Evolutionary conservation across 2,797 vertebrate species (phyloP).

Genomic region (Capromys pilorides): DNA sequence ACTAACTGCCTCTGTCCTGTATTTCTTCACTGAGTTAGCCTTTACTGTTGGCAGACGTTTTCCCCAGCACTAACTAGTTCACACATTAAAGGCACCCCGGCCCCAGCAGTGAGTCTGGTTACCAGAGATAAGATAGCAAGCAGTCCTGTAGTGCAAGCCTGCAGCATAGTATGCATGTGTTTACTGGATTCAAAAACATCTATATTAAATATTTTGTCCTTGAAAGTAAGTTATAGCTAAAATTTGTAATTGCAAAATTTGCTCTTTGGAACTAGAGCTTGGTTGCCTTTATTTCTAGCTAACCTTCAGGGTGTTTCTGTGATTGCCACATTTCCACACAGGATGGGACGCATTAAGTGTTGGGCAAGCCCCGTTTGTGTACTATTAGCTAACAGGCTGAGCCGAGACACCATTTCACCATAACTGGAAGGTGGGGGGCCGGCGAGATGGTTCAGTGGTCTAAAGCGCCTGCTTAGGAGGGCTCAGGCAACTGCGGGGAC

Average conservation of each 20-base stretch:
- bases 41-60: conserved; percentile 3
- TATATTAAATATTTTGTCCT: neutral
- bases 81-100: neutral
- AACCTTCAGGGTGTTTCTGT: conserved; percentile 32
- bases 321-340: conserved; percentile 51
- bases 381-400: conserved; percentile 54
- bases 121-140: conserved; percentile 69
- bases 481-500: too few relatives aligned
- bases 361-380: conserved; percentile 67
- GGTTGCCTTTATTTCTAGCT: conserved; percentile 39
- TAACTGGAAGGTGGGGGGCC: neutral
- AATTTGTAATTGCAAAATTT: conserved; percentile 24
- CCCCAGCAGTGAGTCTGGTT: conserved; percentile 63
- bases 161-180: neutral
- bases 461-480: too few relatives aligned
- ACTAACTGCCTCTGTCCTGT: neutral
- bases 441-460: too few relatives aligned
- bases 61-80: neutral
- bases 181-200: conserved; percentile 18
- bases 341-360: neutral
- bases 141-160: neutral
- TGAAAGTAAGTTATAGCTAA: conserved; percentile 36
- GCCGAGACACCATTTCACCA: conserved; percentile 13
- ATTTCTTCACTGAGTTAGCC: conserved; percentile 10
- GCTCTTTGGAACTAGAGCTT: conserved; percentile 20